Evolutionary conservation across 2,113 vertebrate species (phyloP), one percentile per base, ranked within the genome.

Genomic region (Microcebus tavaratra): DNA sequence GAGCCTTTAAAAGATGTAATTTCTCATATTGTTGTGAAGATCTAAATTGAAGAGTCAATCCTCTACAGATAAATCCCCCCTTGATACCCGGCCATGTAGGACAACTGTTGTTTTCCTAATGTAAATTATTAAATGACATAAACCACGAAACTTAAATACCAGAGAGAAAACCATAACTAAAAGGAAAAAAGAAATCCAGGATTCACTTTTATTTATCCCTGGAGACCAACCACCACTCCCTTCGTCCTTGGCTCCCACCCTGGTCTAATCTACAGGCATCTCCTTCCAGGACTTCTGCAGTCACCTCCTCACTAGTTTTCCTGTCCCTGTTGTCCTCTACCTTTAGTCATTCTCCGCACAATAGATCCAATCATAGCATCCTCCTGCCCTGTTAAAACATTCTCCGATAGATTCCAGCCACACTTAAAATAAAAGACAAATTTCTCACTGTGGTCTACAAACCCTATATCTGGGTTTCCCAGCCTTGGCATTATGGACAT

Each of bases 101-200:
- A 15, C 97, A 96, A 96, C n/a, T 95, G 34, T 63, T 93, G 3
- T 17, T 8, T 50, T 94, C 34, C 57, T 68, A 96, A 92, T 95
- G 88, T 4, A 93, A 48, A 95, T 12, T 82, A 39, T 82, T 91
- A 79, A 92, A 18, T 75, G 48, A 88, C 96, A 95, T 84, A 93
- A 95, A 90, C 94, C 85, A 95, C 70, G 25, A 92, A 92, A 87
- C 29, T 87, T 65, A 61, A 88, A 92, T 81, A 45, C n/a, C 53
- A 87, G n/a, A 45, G 0, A 72, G 63, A 88, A 87, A 92, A 31
- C 6, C 70, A 79, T 48, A 82, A 14, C 17, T 50, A 20, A 82
- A 61, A 63, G 1, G 12, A n/a, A 18, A 10, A 63, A 76, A 57
- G 34, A 12, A 25, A 25, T 17, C 29, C 39, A 75, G 12, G 34